These are phyloP conservation scores for Lepilemur septentrionalis DNA, from an alignment of 2,797 vertebrate species.

Conservation along the genomic window DNA sequence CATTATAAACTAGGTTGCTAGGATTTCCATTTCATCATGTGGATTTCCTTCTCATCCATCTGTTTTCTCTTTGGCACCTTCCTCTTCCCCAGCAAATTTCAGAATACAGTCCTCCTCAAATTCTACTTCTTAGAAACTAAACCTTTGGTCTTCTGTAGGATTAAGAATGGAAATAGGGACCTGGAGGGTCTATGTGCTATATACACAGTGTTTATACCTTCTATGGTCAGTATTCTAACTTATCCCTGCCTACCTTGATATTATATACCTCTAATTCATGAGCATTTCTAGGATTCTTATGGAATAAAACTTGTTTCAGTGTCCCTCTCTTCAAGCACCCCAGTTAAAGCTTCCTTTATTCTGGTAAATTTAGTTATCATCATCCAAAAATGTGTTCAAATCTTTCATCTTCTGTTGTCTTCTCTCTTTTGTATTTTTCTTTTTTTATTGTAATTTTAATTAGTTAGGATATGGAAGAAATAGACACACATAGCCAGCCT, in stretches of 20 bases:
- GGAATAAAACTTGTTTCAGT: background rate
- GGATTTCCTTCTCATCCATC: background rate
- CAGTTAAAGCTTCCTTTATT: background rate
- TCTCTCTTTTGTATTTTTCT: background rate
- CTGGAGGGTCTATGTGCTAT: background rate
- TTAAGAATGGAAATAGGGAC: background rate
- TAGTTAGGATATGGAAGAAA: background rate
- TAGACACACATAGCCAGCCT: background rate
- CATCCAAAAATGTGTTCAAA: background rate
- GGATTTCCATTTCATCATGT: background rate
- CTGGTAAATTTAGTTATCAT: background rate
- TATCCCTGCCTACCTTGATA: background rate
- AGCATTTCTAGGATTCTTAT: background rate
- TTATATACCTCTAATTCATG: background rate
- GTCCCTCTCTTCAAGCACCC: background rate
- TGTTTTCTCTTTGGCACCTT: background rate
- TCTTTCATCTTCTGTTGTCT: background rate
- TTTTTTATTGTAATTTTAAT: slow-evolving; percentile 2
- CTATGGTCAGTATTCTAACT: background rate
- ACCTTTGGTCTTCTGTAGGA: background rate
- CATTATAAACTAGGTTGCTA: background rate
- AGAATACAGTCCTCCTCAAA: background rate
- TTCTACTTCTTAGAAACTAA: background rate
- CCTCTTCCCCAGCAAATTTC: background rate
- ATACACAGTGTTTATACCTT: background rate